These are phyloP conservation scores for Rhynchotus rufescens DNA, from an alignment of 2,797 vertebrate species.

Conservation along the genomic window DNA sequence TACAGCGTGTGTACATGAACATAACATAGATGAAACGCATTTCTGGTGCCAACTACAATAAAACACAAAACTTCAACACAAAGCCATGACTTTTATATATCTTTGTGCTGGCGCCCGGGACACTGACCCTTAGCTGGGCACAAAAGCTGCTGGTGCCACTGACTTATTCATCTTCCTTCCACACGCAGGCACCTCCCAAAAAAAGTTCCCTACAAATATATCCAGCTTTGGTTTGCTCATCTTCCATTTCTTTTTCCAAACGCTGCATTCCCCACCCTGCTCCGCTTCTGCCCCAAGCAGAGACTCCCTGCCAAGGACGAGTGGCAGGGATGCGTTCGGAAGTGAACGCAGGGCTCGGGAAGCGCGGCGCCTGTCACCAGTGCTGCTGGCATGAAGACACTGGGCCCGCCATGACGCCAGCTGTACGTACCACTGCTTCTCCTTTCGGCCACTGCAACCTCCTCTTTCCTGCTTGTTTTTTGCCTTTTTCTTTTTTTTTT, in stretches of 20 bases:
- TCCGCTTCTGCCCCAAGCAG: too few species aligned
- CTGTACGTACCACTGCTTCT: neutral
- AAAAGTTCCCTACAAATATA: neutral
- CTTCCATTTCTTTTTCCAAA: too few species aligned
- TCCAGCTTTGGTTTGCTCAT: neutral
- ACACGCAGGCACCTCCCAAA: too few species aligned
- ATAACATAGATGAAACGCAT: slow-evolving; percentile 56
- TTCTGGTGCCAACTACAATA: slow-evolving; percentile 76
- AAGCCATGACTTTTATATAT: slow-evolving; percentile 69
- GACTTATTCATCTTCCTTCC: too few species aligned
- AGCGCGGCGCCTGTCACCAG: neutral
- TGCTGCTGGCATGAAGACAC: fast-evolving
- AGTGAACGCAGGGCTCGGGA: neutral
- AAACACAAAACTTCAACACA: slow-evolving; percentile 67
- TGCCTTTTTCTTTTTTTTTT: too few species aligned
- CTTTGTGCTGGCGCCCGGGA: slow-evolving; percentile 22
- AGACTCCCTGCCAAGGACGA: too few species aligned
- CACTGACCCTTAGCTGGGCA: neutral
- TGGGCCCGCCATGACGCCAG: neutral
- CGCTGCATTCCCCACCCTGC: too few species aligned
- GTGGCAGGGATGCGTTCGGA: neutral
- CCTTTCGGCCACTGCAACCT: too few species aligned
- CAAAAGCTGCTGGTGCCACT: neutral
- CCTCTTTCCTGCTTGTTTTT: too few species aligned
- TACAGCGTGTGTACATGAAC: slow-evolving; percentile 61